Evolutionary conservation across 2,113 vertebrate genomes (phyloP).

Genomic region (Agelaius tricolor): DNA sequence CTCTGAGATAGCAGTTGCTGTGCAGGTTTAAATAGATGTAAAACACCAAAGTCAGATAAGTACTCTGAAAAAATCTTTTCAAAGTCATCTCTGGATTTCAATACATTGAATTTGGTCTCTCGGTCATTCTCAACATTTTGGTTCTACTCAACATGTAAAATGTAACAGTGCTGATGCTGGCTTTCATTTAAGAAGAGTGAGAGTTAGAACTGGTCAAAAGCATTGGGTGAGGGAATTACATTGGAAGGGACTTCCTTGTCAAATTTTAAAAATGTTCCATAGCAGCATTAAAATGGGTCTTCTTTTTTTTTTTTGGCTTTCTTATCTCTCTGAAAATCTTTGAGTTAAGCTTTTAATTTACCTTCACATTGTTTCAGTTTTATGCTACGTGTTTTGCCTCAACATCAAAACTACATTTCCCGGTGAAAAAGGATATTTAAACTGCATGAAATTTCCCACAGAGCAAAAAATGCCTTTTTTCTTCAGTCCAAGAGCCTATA

Average conservation of each 20-base stretch:
- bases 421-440: background rate
- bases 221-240: background rate
- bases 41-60: background rate
- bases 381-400: background rate
- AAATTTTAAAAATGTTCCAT: background rate
- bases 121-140: background rate
- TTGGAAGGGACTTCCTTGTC: background rate
- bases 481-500: background rate
- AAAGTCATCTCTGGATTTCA: background rate
- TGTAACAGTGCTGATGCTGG: accelerated
- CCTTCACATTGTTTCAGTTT: background rate
- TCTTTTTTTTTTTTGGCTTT: background rate
- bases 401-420: background rate
- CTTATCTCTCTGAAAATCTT: background rate
- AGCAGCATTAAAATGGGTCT: background rate
- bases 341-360: background rate
- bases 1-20: too few relatives aligned
- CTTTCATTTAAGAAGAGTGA: background rate
- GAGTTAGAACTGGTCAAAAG: background rate
- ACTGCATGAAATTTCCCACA: background rate
- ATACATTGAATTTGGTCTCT: background rate
- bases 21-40: background rate
- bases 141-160: background rate
- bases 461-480: background rate
- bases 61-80: background rate